Conservation (phyloP, 2,797 vertebrate genomes). For the Pseudochirops cupreus region DNA sequence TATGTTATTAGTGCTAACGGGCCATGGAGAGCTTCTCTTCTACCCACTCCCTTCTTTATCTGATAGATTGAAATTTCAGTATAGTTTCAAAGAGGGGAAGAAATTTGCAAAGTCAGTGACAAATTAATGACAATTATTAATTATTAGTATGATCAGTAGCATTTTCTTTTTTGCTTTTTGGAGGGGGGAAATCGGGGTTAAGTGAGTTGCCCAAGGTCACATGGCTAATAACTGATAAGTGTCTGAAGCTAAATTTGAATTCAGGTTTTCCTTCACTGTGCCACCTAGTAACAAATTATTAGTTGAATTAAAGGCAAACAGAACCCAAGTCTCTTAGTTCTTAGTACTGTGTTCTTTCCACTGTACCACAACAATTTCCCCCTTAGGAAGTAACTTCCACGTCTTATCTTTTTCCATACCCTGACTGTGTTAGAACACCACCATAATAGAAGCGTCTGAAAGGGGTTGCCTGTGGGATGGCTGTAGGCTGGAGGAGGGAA, state of each 20-base stretch:
- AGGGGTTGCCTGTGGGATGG: neutral
- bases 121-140: neutral
- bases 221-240: too few relatives aligned
- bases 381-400: neutral
- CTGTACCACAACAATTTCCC: neutral
- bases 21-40: neutral
- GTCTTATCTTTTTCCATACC: neutral
- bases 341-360: neutral
- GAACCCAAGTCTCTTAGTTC: neutral
- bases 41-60: neutral
- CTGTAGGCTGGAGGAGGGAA: neutral
- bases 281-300: neutral
- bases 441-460: neutral
- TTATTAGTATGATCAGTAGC: neutral
- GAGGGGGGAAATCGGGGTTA: too few relatives aligned
- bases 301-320: neutral
- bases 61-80: neutral
- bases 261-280: too few relatives aligned
- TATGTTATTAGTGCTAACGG: neutral
- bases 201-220: too few relatives aligned
- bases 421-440: neutral
- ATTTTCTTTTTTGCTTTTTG: neutral
- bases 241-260: too few relatives aligned
- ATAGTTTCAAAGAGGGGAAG: neutral
- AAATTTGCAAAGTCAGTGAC: neutral